Percentiles rank a stretch among this genome's conserved stretches.
These are phyloP conservation scores for Diglossa cyanea DNA, from an alignment of 2,797 vertebrate genomes.

Conservation along the genomic window DNA sequence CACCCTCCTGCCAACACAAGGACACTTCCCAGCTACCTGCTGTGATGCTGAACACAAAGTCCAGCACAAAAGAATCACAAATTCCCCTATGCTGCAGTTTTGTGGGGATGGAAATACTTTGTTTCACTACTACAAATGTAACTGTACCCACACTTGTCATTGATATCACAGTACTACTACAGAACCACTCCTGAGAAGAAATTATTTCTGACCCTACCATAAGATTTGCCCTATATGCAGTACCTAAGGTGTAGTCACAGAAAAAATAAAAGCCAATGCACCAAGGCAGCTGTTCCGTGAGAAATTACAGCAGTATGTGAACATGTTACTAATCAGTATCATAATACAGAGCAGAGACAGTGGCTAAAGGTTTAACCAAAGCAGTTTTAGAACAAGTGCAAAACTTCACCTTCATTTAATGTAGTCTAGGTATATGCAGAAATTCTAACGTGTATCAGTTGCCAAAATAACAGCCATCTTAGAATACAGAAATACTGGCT, in stretches of 20 bases:
- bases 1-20: not conserved
- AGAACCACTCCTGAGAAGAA: not conserved
- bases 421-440: not conserved
- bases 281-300: not conserved
- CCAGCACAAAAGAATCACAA: not conserved
- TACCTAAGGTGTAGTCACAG: not conserved
- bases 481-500: not conserved
- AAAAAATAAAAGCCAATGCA: not conserved
- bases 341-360: not conserved
- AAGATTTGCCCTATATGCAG: not conserved
- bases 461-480: not conserved
- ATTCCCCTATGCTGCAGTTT: not conserved
- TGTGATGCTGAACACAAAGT: not conserved
- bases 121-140: not conserved
- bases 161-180: not conserved
- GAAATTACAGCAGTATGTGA: not conserved
- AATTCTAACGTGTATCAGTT: not conserved
- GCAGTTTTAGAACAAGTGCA: not conserved
- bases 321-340: not conserved
- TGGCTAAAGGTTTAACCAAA: not conserved
- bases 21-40: not conserved
- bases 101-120: not conserved
- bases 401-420: not conserved
- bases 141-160: not conserved
- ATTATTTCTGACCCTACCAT: not conserved